Conservation (phyloP, 2,797 vertebrate species). For the Enteromius treurensis region DNA sequence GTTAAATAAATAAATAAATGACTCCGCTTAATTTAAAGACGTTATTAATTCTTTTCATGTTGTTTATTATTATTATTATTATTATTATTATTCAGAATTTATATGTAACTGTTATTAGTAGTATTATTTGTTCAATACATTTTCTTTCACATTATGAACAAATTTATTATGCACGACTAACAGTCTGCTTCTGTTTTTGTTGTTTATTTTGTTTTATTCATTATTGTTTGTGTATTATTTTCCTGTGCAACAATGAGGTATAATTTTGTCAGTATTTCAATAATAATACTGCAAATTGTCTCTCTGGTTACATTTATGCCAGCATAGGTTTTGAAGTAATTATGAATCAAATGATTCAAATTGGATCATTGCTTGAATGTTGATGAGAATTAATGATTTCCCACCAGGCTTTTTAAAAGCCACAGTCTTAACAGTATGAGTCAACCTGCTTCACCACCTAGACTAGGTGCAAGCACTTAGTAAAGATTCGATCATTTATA, state of each 20-base stretch:
- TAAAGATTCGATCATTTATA: not conserved
- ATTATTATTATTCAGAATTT: not conserved
- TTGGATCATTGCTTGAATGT: not conserved
- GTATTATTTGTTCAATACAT: not conserved
- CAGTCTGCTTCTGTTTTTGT: not conserved
- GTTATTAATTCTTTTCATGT: not conserved
- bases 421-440: not conserved
- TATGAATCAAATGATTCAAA: not conserved
- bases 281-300: not conserved
- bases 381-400: not conserved
- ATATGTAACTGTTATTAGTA: not conserved
- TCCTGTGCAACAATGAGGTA: not conserved
- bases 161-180: not conserved
- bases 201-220: not conserved
- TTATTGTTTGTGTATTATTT: not conserved
- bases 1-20: not conserved
- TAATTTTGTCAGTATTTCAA: not conserved
- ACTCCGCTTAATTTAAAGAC: not conserved
- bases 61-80: not conserved
- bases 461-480: not conserved
- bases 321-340: not conserved
- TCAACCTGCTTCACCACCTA: not conserved
- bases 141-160: not conserved
- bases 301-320: not conserved
- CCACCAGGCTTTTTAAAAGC: not conserved